These are phyloP conservation scores for Eulemur macaco DNA, from an alignment of 2,113 vertebrate species.

Conservation along the genomic window DNA sequence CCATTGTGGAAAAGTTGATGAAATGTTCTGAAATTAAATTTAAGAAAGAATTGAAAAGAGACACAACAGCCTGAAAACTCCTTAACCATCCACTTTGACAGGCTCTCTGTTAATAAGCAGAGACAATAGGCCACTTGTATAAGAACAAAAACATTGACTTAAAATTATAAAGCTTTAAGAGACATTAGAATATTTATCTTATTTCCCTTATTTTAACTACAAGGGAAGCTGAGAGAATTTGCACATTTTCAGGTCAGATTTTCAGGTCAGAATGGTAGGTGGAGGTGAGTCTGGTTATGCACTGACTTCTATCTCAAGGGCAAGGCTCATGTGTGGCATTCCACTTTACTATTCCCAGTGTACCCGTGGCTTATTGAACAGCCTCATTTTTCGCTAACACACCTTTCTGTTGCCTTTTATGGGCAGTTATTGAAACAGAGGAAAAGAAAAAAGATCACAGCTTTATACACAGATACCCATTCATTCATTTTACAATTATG, in stretches of 20 bases:
- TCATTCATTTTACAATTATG: neutral
- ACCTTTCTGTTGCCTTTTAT: neutral
- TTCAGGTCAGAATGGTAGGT: neutral
- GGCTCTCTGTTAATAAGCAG: neutral
- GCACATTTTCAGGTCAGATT: neutral
- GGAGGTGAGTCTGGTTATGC: neutral
- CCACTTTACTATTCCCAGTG: neutral
- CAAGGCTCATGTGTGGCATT: neutral
- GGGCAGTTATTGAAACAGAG: neutral
- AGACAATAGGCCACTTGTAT: neutral
- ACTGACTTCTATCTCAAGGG: neutral
- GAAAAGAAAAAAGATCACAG: neutral
- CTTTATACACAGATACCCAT: neutral
- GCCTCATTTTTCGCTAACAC: neutral
- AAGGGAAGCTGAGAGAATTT: neutral
- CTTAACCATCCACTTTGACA: neutral
- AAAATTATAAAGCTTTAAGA: neutral
- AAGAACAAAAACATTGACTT: neutral
- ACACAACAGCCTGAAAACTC: neutral
- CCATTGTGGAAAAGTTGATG: neutral
- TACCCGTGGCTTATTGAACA: neutral
- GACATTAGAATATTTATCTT: neutral
- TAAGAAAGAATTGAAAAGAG: neutral
- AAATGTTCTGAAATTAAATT: neutral
- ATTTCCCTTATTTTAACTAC: neutral